Conservation (phyloP, 2,888 invertebrate genomes). For the Drosophila picticornis region DNA sequence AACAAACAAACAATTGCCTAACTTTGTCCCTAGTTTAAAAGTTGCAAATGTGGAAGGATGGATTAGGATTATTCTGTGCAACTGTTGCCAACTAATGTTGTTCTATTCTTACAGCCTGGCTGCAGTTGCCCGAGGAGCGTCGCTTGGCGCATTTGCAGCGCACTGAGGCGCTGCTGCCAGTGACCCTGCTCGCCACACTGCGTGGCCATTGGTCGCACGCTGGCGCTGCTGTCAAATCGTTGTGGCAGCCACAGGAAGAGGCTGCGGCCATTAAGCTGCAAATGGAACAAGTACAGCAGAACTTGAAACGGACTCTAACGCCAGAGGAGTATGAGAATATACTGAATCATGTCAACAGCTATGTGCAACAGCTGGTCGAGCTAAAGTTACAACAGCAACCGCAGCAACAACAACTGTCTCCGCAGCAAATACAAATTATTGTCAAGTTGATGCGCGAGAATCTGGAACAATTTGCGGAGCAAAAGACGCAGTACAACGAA, state of each 20-base stretch:
- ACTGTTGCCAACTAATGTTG: conserved; percentile 51
- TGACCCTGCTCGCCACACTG: conserved; percentile 72
- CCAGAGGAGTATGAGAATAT: conserved; percentile 83
- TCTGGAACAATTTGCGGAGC: conserved; percentile 65
- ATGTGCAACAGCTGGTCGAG: conserved; percentile 83
- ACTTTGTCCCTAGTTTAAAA: neutral
- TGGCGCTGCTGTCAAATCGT: conserved; percentile 57
- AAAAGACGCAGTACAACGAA: conserved; percentile 61
- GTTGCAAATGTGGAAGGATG: conserved; percentile 83
- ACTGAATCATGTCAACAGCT: conserved; percentile 83
- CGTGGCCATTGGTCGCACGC: conserved; percentile 57
- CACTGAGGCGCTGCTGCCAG: conserved; percentile 73
- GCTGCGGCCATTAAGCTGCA: conserved; percentile 48
- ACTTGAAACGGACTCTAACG: conserved; percentile 78
- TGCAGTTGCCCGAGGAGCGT: conserved; percentile 82
- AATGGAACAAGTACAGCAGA: conserved; percentile 65
- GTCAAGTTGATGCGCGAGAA: conserved; percentile 80
- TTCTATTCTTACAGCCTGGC: conserved; percentile 76
- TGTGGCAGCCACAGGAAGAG: conserved; percentile 50
- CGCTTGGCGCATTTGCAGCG: conserved; percentile 81
- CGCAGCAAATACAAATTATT: conserved; percentile 76
- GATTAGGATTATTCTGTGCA: conserved; percentile 12
- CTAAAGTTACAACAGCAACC: conserved; percentile 73
- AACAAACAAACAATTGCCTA: neutral
- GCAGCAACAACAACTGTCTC: conserved; percentile 54